Evolutionary conservation across 2,797 vertebrate species (phyloP), one percentile per base, ranked within the genome.

Genomic region (Microctenopoma lineatum): DNA sequence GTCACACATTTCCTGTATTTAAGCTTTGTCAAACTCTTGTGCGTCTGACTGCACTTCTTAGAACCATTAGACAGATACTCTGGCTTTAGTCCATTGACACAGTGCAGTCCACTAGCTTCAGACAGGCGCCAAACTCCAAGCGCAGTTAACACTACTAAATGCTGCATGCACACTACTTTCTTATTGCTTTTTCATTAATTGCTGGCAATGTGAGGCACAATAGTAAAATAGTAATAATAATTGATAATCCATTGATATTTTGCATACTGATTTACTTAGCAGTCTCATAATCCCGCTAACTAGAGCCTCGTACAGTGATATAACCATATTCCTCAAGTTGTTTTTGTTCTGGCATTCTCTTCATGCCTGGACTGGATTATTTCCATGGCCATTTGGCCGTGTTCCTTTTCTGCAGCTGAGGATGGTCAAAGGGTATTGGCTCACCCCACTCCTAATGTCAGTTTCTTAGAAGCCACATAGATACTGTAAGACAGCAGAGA

Each of bases 1-100:
- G 15, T 89, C 69, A 78, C 53, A 59, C 36, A 57, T 74, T 64
- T 80, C 67, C 59, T 75, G 80, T 83, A 81, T 75, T 76, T 70
- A 62, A 45, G 52, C 55, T 53, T 44, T 44, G 34, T 13, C 34
- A 53, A 34, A 62, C 48, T 56, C 66, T 66, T 73, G 44, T 21
- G 21, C 21, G 66, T 70, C 36, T 51, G 62, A 75, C 51, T 26
- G 18, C 52, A 46, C 59, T 69, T 75, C 57, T 66, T 38, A 66
- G 60, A 74, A 57, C 66, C 54, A 66, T 73, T 66, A 57, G 45
- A 76, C 57, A 51, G 54, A 73, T 55, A 62, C 69, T 55, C 56
- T 77, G 75, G 69, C 62, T 51, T 38, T 27, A 58, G 52, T 46
- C 64, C 71, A 84, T 3, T 75, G 54, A 79, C 46, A 75, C 58